Percentiles rank a stretch among this genome's conserved stretches.
Conservation (phyloP, 2,888 invertebrate species). For the Oegoconia quadripuncta region DNA sequence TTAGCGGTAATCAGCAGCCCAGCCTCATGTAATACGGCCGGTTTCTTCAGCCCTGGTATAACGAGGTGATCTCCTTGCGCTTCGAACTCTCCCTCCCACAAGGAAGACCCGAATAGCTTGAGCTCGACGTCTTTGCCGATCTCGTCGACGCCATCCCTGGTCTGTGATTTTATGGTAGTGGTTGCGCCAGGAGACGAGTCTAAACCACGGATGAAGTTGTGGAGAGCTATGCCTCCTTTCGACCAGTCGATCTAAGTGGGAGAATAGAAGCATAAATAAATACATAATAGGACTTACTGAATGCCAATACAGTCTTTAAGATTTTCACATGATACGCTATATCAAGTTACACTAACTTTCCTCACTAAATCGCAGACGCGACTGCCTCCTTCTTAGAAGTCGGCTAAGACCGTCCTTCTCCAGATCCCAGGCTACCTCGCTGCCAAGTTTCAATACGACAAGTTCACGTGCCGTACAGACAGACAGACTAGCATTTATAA, state of each 20-base stretch:
- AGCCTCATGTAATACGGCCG: conserved; percentile 85
- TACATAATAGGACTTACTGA: too few relatives aligned
- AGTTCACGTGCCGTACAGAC: too few relatives aligned
- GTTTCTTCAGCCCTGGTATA: conserved; percentile 80
- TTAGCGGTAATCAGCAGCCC: conserved; percentile 90
- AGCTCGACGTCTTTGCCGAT: conserved; percentile 48
- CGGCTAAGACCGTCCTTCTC: too few relatives aligned
- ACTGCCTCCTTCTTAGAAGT: too few relatives aligned
- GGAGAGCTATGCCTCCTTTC: conserved; percentile 85
- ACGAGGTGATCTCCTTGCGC: conserved; percentile 78
- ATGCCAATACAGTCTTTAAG: too few relatives aligned
- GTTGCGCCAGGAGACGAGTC: conserved; percentile 97
- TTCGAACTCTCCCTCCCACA: conserved; percentile 81
- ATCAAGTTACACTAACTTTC: too few relatives aligned
- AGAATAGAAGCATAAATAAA: conserved; percentile 2
- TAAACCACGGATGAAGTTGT: conserved; percentile 95
- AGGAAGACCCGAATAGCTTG: conserved; percentile 87
- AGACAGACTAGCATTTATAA: too few relatives aligned
- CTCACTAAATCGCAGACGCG: too few relatives aligned
- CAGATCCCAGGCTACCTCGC: too few relatives aligned
- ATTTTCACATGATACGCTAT: too few relatives aligned
- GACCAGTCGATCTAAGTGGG: conserved; percentile 82
- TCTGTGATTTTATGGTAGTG: conserved; percentile 67
- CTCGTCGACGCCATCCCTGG: conserved; percentile 54
- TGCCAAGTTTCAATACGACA: too few relatives aligned